A percentile compares a stretch with the other conserved stretches of the same genome.
phyloP scores from a whole-genome alignment of 2,797 vertebrate species.

The Pangasius djambal region DNA sequence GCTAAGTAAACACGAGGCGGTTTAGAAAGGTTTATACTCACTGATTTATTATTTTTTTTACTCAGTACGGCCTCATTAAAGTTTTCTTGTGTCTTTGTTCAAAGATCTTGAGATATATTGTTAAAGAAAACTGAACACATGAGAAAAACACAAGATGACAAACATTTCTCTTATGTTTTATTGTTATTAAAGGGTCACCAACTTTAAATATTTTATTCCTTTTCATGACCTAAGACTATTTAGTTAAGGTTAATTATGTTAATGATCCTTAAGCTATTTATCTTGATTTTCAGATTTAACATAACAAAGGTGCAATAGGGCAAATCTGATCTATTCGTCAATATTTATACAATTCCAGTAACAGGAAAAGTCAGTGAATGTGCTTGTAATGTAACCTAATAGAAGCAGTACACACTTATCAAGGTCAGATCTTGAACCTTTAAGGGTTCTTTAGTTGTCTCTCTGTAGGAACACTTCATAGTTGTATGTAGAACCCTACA shows the following conservation, averaged over 20 bases:
- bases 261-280: not conserved
- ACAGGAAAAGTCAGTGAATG: not conserved
- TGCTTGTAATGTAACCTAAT: not conserved
- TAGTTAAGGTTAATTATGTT: not conserved
- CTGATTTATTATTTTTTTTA: not conserved
- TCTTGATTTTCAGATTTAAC: not conserved
- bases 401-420: not conserved
- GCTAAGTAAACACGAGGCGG: conserved; percentile 19
- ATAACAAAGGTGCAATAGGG: not conserved
- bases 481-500: not conserved
- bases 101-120: not conserved
- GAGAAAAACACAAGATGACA: not conserved
- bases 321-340: not conserved
- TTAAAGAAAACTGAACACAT: not conserved
- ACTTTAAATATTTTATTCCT: not conserved
- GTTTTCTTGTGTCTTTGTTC: not conserved
- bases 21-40: conserved; percentile 10
- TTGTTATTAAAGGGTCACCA: not conserved
- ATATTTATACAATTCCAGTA: not conserved
- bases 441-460: not conserved
- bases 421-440: not conserved
- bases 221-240: not conserved
- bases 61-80: not conserved
- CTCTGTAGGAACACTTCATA: not conserved
- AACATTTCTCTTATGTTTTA: too few relatives aligned